Evolutionary conservation across 2,797 vertebrate species (phyloP), one percentile per base, ranked within the genome.

Genomic region (Anas georgica): DNA sequence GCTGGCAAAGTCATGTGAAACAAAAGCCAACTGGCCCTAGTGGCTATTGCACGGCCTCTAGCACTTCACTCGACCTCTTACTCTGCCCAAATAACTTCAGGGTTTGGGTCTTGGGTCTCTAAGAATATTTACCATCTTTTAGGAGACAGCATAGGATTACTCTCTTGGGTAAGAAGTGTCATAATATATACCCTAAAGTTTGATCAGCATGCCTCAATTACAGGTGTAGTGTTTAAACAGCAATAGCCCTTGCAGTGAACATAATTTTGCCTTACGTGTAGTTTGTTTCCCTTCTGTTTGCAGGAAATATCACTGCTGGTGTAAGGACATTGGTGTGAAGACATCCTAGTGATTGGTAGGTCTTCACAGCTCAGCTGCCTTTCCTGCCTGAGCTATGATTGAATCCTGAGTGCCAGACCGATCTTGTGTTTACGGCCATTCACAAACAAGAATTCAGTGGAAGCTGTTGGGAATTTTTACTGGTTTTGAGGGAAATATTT

Each of bases 141-240:
- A 1, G 13, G 11, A 6, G 63, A 20, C 9, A 25, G 7, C 11
- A 31, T 9, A n/a, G 9, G 14, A 43, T 75, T 25, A 25, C 14
- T 22, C 18, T 41, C 14, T 28, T 9, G 9, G 9, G 4, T 58
- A 35, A 10, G 2, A 77, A 58, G 12, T 73, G 29, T 29, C 15
- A 1, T 37, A 48, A 28, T 6, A 20, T 4, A 2, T 46, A 3
- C 1, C 0, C 13, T 69, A 0, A 54, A 73, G 21, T 50, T 59
- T 59, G 39, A 25, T n/a, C 45, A 50, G 25, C 23, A 50, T 26
- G 25, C 5, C 13, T 50, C 48, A 26, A 14, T 3, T 50, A 39
- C 46, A 62, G 33, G 10, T 45, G 29, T 77, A 7, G 25, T 8
- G 8, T 7, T 68, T 85, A 75, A 80, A 60, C 43, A 22, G 63